Evolutionary conservation across 2,888 invertebrate genomes (phyloP), one percentile per base, ranked within the genome.

Genomic region (Ennomos fuscantarius): DNA sequence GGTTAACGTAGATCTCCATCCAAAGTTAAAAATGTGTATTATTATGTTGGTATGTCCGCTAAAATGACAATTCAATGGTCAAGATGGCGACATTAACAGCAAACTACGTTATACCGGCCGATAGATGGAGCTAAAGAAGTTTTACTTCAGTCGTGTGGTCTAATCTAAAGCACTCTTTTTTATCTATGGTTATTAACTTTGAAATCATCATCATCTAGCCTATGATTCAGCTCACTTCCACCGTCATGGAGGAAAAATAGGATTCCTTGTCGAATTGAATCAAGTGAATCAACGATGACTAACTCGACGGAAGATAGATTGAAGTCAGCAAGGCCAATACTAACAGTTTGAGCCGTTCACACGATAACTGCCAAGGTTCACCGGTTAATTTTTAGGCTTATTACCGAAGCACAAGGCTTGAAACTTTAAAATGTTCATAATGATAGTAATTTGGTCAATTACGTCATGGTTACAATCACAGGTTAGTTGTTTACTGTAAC

Each of bases 211-310:
- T 57, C 59, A 60, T 48, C 40, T 60, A 55, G 24, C 52, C 31
- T 33, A 59, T 70, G 65, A 67, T 61, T 67, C 63, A 68, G n/a
- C 49, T 13, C 44, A 45, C 55, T 53, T 58, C 52, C 53, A 60
- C 47, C 51, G 55, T 51, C 51, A 47, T 54, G 43, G 47, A 54
- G 51, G 57, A 60, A 70, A 67, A 64, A 69, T 63, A 55, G 63
- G 64, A 71, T 49, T 70, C 66, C 72, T 74, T 64, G 59, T 70
- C 69, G 67, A 73, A 66, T 63, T 60, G 65, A 66, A 70, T 67
- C 62, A 69, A 66, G 70, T 85, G 86, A 84, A 78, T 84, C 84
- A 81, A 75, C 76, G 70, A 76, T 84, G 84, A 83, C 78, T 83
- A 77, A 84, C 60, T 53, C 59, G 64, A 40, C 58, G 67, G 69